A percentile compares a stretch with the other conserved stretches of the same genome.
Conservation (phyloP, 2,888 invertebrate genomes). For the Ectemnius lituratus region DNA sequence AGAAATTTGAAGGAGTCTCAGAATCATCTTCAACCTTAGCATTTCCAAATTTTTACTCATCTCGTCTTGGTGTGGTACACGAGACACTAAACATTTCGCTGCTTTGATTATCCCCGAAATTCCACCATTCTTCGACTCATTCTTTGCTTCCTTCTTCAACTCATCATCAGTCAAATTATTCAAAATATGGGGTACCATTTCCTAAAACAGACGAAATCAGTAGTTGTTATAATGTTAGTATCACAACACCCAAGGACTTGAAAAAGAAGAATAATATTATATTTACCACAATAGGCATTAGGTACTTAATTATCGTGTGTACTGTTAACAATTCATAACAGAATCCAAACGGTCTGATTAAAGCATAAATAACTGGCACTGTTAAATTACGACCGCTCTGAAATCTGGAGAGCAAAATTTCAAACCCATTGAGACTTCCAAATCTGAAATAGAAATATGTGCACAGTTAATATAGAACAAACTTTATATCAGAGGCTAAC, state of each 20-base stretch:
- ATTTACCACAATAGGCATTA: conserved; percentile 93
- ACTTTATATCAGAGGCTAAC: neutral
- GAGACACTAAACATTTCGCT: conserved; percentile 91
- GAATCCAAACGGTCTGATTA: conserved; percentile 94
- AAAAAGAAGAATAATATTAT: neutral
- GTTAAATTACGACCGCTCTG: conserved; percentile 86
- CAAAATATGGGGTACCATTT: conserved; percentile 92
- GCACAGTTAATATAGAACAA: neutral
- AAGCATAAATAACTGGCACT: conserved; percentile 87
- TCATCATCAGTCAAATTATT: conserved; percentile 97
- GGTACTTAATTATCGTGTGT: conserved; percentile 93
- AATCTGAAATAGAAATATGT: conserved; percentile 80
- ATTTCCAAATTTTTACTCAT: conserved; percentile 90
- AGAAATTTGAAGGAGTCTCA: conserved; percentile 95
- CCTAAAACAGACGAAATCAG: conserved; percentile 79
- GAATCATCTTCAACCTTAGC: conserved; percentile 97
- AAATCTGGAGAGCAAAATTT: conserved; percentile 90
- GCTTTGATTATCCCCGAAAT: conserved; percentile 96
- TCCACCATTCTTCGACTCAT: conserved; percentile 97
- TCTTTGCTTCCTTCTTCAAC: conserved; percentile 95
- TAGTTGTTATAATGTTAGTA: neutral
- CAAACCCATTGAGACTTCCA: conserved; percentile 93
- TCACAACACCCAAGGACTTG: neutral
- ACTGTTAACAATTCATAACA: conserved; percentile 95
- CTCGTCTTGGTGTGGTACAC: conserved; percentile 91